phyloP scores from a whole-genome alignment of 2,797 vertebrate species.

The Coilia nasus region DNA sequence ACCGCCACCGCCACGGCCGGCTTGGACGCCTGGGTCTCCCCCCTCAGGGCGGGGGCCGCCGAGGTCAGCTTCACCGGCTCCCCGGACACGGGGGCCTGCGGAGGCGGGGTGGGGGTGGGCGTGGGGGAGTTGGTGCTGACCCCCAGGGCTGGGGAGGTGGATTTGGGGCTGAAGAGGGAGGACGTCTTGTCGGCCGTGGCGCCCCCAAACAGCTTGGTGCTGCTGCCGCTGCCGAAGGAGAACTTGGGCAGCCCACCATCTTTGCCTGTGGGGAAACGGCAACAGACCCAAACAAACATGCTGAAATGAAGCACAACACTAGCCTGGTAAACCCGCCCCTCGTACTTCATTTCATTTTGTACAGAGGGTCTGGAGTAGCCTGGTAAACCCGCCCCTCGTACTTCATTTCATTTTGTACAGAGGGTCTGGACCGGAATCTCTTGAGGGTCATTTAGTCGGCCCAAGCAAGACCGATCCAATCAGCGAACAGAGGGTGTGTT shows the following conservation, averaged over 20 bases:
- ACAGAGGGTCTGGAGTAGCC: too few relatives aligned
- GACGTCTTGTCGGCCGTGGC: slow-evolving; percentile 65
- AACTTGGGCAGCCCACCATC: slow-evolving; percentile 70
- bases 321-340: too few relatives aligned
- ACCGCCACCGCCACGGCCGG: slow-evolving; percentile 50
- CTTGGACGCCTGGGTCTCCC: slow-evolving; percentile 70
- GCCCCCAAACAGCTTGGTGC: slow-evolving; percentile 72
- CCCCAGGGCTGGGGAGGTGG: slow-evolving; percentile 56
- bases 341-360: too few relatives aligned
- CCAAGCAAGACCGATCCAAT: too few relatives aligned
- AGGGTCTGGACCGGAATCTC: too few relatives aligned
- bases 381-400: too few relatives aligned
- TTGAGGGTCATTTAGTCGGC: too few relatives aligned
- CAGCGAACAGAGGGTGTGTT: too few relatives aligned
- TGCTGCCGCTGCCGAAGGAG: slow-evolving; percentile 61
- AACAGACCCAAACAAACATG: background rate
- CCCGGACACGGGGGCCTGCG: slow-evolving; percentile 50
- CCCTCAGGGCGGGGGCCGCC: slow-evolving; percentile 59
- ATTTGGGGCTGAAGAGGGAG: slow-evolving; percentile 69
- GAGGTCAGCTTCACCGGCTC: slow-evolving; percentile 63
- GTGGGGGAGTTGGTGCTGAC: slow-evolving; percentile 3
- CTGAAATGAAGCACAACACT: background rate
- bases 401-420: too few relatives aligned
- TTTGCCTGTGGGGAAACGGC: slow-evolving; percentile 62
- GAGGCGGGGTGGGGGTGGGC: too few relatives aligned